phyloP scores from a whole-genome alignment of 2,888 invertebrate genomes.

The Brachyopa scutellaris region DNA sequence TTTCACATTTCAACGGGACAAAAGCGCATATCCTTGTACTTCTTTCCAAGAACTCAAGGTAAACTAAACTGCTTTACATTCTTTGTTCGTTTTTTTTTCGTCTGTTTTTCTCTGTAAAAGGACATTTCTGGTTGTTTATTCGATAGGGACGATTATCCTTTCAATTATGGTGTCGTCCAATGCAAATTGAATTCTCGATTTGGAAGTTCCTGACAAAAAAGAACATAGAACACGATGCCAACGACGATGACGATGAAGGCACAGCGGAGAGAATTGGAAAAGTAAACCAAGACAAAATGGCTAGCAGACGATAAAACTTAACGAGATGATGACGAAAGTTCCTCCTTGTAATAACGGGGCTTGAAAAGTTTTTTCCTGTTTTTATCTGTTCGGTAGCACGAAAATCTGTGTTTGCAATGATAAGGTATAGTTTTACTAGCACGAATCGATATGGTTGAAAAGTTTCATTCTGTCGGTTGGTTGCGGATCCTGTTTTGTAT shows the following conservation, averaged over 20 bases:
- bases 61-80: conserved; percentile 41
- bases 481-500: no score
- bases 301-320: not conserved
- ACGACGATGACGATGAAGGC: not conserved
- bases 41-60: conserved; percentile 36
- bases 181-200: conserved; percentile 65
- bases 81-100: no score
- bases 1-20: conserved; percentile 40
- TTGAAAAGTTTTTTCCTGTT: conserved; percentile 9
- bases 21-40: conserved; percentile 21
- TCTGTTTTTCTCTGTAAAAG: conserved; percentile 1
- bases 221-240: not conserved
- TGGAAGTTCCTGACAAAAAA: conserved; percentile 14
- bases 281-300: conserved; percentile 23
- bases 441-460: conserved; percentile 26
- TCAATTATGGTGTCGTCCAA: conserved; percentile 61
- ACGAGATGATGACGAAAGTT: conserved; percentile 50
- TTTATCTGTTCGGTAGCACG: conserved; percentile 40
- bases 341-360: conserved; percentile 17
- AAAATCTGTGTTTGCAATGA: conserved; percentile 48
- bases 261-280: no score
- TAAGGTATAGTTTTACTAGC: conserved; percentile 21
- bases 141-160: conserved; percentile 51
- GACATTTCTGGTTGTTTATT: conserved; percentile 52
- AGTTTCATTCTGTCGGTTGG: conserved; percentile 30